Percentiles rank a stretch among this genome's conserved stretches.
These are phyloP conservation scores for Andrena camellia DNA, from an alignment of 2,888 invertebrate species.

Conservation along the genomic window DNA sequence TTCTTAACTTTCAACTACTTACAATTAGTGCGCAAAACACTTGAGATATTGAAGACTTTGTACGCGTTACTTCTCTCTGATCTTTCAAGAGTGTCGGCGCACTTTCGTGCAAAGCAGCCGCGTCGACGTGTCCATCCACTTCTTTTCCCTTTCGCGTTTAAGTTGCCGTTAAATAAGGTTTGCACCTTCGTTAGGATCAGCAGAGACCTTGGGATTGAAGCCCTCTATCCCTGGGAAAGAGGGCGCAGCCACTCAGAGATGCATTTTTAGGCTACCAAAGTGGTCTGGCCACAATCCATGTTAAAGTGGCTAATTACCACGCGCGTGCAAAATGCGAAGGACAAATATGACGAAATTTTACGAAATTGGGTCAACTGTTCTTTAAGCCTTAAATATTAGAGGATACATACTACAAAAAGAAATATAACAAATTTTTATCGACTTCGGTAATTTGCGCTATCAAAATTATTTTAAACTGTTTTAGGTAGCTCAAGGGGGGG, in stretches of 20 bases:
- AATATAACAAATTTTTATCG: background rate
- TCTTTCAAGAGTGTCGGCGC: conserved; percentile 10
- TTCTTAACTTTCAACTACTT: background rate
- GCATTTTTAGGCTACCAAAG: conserved; percentile 11
- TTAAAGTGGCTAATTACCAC: conserved; percentile 22
- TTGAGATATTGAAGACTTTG: background rate
- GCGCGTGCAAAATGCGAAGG: background rate
- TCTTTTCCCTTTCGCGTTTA: conserved; percentile 47
- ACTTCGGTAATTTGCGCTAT: background rate
- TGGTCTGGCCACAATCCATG: background rate
- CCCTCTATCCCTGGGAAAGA: background rate
- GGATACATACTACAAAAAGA: background rate
- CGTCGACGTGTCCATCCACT: conserved; percentile 25
- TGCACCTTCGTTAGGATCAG: conserved; percentile 45
- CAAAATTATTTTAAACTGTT: background rate
- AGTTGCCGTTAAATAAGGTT: conserved; percentile 52
- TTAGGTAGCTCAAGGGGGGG: background rate
- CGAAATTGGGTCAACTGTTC: background rate
- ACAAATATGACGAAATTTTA: background rate
- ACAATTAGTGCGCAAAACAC: conserved; percentile 8
- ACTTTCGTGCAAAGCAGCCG: conserved; percentile 12
- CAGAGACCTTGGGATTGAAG: conserved; percentile 40
- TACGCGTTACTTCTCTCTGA: conserved; percentile 27
- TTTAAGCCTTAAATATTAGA: background rate
- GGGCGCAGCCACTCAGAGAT: background rate